Conservation (phyloP, 2,888 invertebrate species). For the Gisinianus flammeolus region DNA sequence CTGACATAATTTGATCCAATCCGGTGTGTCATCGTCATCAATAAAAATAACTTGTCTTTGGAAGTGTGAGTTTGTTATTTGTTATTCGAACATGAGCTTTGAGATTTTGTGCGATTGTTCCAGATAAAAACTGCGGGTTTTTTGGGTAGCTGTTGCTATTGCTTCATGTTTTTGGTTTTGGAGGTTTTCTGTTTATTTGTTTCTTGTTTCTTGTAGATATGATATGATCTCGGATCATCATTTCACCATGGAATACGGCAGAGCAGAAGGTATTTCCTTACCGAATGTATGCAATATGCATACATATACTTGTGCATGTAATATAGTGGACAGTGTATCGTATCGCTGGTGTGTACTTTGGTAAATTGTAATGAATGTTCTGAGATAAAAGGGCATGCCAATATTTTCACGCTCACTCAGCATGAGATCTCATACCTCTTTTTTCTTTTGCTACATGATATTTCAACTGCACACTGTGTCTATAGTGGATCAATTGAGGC, state of each 20-base stretch:
- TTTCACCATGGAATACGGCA: too few species aligned
- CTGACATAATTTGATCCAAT: too few species aligned
- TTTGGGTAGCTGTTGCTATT: slow-evolving; percentile 21
- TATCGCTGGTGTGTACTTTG: too few species aligned
- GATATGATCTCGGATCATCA: slow-evolving; percentile 1
- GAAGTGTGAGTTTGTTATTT: too few species aligned
- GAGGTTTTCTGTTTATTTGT: neutral
- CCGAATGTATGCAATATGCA: neutral
- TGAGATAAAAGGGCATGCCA: slow-evolving; percentile 29
- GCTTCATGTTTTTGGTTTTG: slow-evolving; percentile 1
- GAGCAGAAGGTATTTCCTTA: too few species aligned
- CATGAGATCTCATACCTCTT: slow-evolving; percentile 21
- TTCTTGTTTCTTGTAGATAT: neutral
- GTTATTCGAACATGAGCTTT: neutral
- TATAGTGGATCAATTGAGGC: too few species aligned
- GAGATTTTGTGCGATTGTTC: slow-evolving; percentile 12
- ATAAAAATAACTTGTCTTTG: too few species aligned
- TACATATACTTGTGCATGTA: too few species aligned
- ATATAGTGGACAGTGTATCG: too few species aligned
- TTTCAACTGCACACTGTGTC: neutral
- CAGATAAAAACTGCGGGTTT: slow-evolving; percentile 31
- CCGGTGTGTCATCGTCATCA: too few species aligned
- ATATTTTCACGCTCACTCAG: slow-evolving; percentile 39
- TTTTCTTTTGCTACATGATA: neutral
- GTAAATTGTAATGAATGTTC: slow-evolving; percentile 14